Percentiles rank a stretch among this genome's conserved stretches.
Evolutionary conservation across 1,140 invertebrate species (phyloP).

Genomic region (Drosophila sturtevanti): DNA sequence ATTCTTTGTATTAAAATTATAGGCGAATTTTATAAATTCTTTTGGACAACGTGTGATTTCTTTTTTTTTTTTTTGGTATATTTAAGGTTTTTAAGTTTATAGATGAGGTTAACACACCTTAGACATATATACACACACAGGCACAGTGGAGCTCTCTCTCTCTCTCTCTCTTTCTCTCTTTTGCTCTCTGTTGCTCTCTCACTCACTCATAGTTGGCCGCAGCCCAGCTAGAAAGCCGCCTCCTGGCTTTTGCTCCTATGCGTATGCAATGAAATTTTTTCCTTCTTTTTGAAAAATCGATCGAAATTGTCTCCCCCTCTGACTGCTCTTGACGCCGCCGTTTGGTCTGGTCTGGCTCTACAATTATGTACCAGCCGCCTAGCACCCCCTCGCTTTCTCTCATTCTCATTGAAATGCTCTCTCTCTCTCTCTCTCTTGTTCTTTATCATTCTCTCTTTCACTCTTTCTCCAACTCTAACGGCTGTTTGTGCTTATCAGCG

Average conservation of each 20-base stretch:
- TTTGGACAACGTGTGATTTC: background rate
- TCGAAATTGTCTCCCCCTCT: conserved; percentile 43
- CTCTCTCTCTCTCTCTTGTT: conserved; percentile 45
- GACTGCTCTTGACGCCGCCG: background rate
- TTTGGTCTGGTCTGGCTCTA: conserved; percentile 44
- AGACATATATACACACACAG: conserved; percentile 75
- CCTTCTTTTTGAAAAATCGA: conserved; percentile 79
- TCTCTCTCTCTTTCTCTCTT: conserved; percentile 26
- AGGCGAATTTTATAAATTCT: background rate
- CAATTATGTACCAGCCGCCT: conserved; percentile 42
- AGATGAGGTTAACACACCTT: conserved; percentile 82
- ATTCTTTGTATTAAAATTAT: background rate
- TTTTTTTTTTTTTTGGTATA: conserved; percentile 47
- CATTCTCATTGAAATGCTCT: conserved; percentile 23
- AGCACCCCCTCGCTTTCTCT: background rate
- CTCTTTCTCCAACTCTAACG: background rate
- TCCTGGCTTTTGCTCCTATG: conserved; percentile 58
- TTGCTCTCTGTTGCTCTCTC: conserved; percentile 16
- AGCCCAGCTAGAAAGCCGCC: conserved; percentile 42
- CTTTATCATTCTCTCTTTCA: background rate
- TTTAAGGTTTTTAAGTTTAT: conserved; percentile 6
- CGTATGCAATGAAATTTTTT: conserved; percentile 62
- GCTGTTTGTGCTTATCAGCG: conserved; percentile 7
- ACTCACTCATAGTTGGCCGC: conserved; percentile 27
- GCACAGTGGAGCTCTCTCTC: conserved; percentile 16